phyloP scores from a whole-genome alignment of 2,888 invertebrate species.

The Euzetes globulus region DNA sequence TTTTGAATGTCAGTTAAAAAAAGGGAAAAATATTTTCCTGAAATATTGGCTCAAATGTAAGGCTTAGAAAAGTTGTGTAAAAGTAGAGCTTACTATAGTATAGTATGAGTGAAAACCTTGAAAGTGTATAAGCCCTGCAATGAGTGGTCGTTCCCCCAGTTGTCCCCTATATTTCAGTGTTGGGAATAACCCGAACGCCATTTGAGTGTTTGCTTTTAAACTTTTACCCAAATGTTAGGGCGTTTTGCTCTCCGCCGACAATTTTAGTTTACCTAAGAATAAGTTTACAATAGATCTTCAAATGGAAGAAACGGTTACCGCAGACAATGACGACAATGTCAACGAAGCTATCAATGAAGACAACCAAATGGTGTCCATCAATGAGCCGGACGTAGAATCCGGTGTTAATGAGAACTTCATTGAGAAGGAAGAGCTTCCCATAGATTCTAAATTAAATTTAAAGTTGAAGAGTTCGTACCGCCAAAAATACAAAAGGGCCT shows the following conservation, averaged over 20 bases:
- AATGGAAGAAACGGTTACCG: conserved; percentile 22
- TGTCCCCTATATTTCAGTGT: conserved; percentile 6
- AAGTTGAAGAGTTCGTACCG: conserved; percentile 26
- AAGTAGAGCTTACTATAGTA: no score
- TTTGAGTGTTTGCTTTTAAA: not conserved
- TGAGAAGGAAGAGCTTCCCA: not conserved
- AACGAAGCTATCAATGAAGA: not conserved
- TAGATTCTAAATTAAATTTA: not conserved
- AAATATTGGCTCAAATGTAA: no score
- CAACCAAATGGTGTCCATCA: conserved; percentile 10
- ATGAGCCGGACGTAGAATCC: not conserved
- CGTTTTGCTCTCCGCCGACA: not conserved
- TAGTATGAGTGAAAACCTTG: no score
- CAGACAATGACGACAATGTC: not conserved
- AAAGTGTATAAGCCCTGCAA: not conserved
- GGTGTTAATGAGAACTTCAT: not conserved
- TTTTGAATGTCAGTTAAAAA: no score
- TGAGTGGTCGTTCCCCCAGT: not conserved
- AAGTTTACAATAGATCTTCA: not conserved
- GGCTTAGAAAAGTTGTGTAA: no score
- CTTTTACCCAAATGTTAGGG: conserved; percentile 24
- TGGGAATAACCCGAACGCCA: conserved; percentile 27
- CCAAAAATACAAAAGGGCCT: conserved; percentile 34
- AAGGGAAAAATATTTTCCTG: no score
- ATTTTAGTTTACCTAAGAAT: not conserved